Base-by-base conservation (phyloP, 2,888 invertebrate genomes). In the Caenorhabditis sinica region DNA sequence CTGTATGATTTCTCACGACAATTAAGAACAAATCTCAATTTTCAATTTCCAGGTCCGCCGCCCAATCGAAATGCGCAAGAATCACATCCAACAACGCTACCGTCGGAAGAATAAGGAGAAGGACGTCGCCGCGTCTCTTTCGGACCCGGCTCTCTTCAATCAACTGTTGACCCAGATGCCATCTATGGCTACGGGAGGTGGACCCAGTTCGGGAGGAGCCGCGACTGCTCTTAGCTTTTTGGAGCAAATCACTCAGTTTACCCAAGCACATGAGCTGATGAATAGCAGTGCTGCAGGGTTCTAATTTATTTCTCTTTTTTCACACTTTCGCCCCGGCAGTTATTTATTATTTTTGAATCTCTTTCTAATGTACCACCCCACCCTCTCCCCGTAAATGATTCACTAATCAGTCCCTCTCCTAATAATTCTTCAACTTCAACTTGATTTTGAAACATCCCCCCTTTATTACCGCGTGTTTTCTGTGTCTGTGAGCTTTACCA, bases 71-170 rank as follows among this genome's bases (percentile, higher is more conserved):
- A 92, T 92, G 92, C 86, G 92, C 49, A 92, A 92, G 80, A 92
- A 92, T 73, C 90, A 91, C 86, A 92, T 92, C 53, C 92, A 92
- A 65, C 92, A 92, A 83, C 85, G 93, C 45, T 92, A 92, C 87
- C 88, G 92, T 9, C 84, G 92, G 40, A 89, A 90, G 68, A 89
- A 86, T 61, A 89, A 89, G 68, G 76, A 76, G n/a, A 76, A 76
- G 43, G 68, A 76, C n/a, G 25, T 58, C 20, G n/a, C 28, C 43
- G 76, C 45, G 11, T 25, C 17, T 2, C 28, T 60, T 3, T n/a
- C 30, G 11, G 74, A 74, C 30, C 58, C 65, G 17, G 3, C 43
- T 0, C 40, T 76, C 17, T 49, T 76, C 76, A 76, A 60, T 43
- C 76, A 76, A 60, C 68, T 76, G 0, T 53, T 79, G 30, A 65